Percentiles rank a stretch among this genome's conserved stretches.
phyloP scores from a whole-genome alignment of 2,797 vertebrate genomes.

The Hydrolagus colliei region DNA sequence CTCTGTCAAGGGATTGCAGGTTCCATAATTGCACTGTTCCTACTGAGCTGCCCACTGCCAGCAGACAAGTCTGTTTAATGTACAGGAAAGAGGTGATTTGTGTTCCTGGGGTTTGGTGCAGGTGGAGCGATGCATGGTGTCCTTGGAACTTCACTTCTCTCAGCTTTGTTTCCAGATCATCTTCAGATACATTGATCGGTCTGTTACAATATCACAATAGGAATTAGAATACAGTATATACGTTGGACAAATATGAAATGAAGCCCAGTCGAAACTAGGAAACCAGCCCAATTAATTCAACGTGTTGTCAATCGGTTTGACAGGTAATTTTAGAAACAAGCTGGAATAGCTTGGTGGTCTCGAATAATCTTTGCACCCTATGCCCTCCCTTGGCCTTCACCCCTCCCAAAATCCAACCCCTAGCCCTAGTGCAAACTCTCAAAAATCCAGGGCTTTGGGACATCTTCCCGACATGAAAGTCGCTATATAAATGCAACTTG shows the following conservation, averaged over 20 bases:
- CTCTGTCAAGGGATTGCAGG: not conserved
- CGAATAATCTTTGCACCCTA: not conserved
- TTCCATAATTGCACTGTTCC: conserved; percentile 16
- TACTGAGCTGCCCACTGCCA: not conserved
- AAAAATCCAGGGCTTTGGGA: too few relatives aligned
- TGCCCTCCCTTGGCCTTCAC: not conserved
- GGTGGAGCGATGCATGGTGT: not conserved
- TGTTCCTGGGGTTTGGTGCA: not conserved
- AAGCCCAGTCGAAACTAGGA: not conserved
- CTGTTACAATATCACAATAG: not conserved
- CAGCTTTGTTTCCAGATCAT: not conserved
- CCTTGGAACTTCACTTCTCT: not conserved
- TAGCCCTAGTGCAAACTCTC: too few relatives aligned
- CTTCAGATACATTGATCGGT: not conserved
- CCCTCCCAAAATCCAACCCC: too few relatives aligned
- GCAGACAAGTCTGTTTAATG: not conserved
- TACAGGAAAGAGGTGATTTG: not conserved
- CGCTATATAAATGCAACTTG: too few relatives aligned
- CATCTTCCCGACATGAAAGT: too few relatives aligned
- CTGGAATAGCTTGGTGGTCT: not conserved
- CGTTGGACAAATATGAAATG: too few relatives aligned
- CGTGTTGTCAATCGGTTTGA: not conserved
- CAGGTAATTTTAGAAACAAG: not conserved
- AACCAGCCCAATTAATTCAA: not conserved
- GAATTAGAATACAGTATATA: not conserved